Base-by-base conservation (phyloP, 1,140 invertebrate species). In the Drosophila nigromelanica region DNA sequence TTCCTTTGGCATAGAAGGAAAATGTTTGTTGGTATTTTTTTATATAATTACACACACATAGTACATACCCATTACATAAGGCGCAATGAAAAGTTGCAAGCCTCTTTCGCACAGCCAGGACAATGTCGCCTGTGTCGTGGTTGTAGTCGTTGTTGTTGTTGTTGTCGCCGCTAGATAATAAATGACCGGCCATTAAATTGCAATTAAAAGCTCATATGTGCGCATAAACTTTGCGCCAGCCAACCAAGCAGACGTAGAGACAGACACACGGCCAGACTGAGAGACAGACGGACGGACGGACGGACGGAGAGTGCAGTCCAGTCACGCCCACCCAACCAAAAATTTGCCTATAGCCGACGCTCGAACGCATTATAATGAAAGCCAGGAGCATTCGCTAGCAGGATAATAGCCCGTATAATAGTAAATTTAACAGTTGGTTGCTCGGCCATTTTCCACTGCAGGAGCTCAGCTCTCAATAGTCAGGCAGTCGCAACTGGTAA, bases 191-290 rank as follows among this genome's bases (percentile, higher is more conserved):
- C 89, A 90, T 90, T 90, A 90, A 90, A 89, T 90, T 89, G 87
- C 89, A 90, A 90, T 90, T 89, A 90, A 90, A 90, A 90, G 89
- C 89, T 90, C 89, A 90, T 90, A 90, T 90, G 89, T 90, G 89
- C 79, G 66, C 82, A 87, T 87, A 86, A 86, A 86, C 82, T 86
- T 86, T 82, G 60, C 82, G 56, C 77, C 74, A 73, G 66, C 39
- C 58, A 63, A 27, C 33, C 43, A 40, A 21, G 50, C 43, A 27
- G 33, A 67, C 33, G 30, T 30, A 7, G 4, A 45, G 37, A 47
- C 42, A 35, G 61, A 55, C 48, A 48, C 11, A 21, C 58, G 33
- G 50, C 40, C 27, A 33, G 59, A 56, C 35, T 15, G 48, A 43
- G 39, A 6, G 45, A 37, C 14, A 30, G 33, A 35, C 33, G 33